Evolutionary conservation across 2,797 vertebrate genomes (phyloP), one percentile per base, ranked within the genome.

Genomic region (Tenualosa ilisha): DNA sequence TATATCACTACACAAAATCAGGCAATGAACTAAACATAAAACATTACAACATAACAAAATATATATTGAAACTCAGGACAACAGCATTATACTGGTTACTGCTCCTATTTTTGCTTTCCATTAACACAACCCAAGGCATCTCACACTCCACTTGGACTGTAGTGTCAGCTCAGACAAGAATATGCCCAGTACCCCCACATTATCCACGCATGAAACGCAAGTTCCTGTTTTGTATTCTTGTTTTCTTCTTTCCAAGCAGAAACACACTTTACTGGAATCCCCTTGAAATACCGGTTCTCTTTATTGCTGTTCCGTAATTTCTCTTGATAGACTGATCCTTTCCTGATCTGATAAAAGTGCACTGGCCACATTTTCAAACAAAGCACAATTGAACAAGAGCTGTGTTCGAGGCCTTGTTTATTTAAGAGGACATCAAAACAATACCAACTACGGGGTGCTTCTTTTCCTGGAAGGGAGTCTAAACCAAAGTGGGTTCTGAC

Each of bases 201-300:
- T 7, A n/a, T 61, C 37, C 7, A 22, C 4, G 6, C 6, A 17
- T 46, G 43, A 79, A 20, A 79, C 2, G 6, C 6, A n/a, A 61
- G 15, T 79, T 79, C 72, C 72, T 79, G 72, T 43, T 79, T 79
- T 43, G 46, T 46, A 43, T 79, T 79, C 72, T 75, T 43, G 37
- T 22, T 75, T 13, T 51, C 5, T 79, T 43, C 72, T 43, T 79
- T 79, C 68, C 37, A 79, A 17, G 37, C 40, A 79, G 20, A 72
- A 37, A 43, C 72, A 79, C 17, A 46, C 40, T 20, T 17, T 15
- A 43, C 12, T 20, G 46, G 37, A 79, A 46, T 6, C 40, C 37
- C 13, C 72, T 79, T 37, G 72, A 46, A 79, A 6, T 22, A 79
- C 72, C 72, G 37, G 72, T 79, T 75, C 68, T 75, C 72, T 46